Base-by-base conservation (phyloP, 2,797 vertebrate genomes). In the Huso huso region DNA sequence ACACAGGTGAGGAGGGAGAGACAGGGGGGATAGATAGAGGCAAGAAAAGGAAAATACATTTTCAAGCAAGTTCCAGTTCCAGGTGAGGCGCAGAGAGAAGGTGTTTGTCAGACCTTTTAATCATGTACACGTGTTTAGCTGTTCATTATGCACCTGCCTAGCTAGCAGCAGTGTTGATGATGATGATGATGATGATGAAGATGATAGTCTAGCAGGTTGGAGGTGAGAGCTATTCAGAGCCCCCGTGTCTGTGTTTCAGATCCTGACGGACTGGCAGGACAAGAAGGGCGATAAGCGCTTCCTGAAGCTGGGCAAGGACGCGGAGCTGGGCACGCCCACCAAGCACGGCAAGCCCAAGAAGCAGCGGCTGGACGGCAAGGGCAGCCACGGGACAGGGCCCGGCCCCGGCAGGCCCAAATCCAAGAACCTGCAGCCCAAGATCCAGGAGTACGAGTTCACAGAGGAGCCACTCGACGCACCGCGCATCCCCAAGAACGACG, bases 181-280 rank as follows among this genome's bases (percentile, higher is more conserved):
- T 18, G 15, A 18, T 18, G 15, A 18, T 18, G 15, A 18, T 18
- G 15, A 18, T 18, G 15, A 18, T 18, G 15, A 18, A 1, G 15
- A 18, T 18, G 15, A 18, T 18, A 18, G 15, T 18, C 1, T 18
- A 18, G 15, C 15, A 18, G 15, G 15, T 18, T 18, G 15, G 15
- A 18, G 15, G 15, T 18, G 15, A 18, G 15, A 18, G 15, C 15
- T 18, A 1, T 18, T 18, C 23, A n/a, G 51, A 37, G 23, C 23
- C 23, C 23, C 1, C 23, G 2, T 49, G 68, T 11, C 4, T 64
- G 15, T 69, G 0, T 82, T 77, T 67, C 82, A 99, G 96, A 98
- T 99, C 77, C 89, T 99, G 65, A 99, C 96, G 1, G 96, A 99
- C 73, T 99, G 96, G 96, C 96, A 98, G 75, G 96, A 98, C 83